Conservation (phyloP, 2,797 vertebrate species). For the Coluber constrictor region DNA sequence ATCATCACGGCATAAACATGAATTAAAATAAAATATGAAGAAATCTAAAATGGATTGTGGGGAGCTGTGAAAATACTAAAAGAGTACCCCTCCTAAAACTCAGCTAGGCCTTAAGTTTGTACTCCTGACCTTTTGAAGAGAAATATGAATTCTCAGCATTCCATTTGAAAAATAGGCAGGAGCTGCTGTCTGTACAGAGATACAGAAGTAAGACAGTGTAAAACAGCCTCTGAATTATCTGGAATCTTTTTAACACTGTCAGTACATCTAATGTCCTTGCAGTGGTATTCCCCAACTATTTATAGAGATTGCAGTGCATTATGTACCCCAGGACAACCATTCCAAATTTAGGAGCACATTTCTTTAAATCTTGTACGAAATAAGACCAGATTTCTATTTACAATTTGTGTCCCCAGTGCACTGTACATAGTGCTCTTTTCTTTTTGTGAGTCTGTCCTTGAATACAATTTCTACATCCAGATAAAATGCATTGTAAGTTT, state of each 20-base stretch:
- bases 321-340: conserved; percentile 37
- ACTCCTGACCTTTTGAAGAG: not conserved
- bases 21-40: not conserved
- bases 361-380: conserved; percentile 27
- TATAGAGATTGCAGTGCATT: conserved; percentile 57
- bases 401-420: conserved; percentile 41
- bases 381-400: conserved; percentile 43
- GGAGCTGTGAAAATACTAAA: not conserved
- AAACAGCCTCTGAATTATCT: conserved; percentile 56
- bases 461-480: not conserved
- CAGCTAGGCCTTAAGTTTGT: not conserved
- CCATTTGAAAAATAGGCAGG: conserved; percentile 23
- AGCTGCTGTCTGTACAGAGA: not conserved
- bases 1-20: not conserved
- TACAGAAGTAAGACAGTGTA: conserved; percentile 43
- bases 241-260: conserved; percentile 51
- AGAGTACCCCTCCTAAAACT: conserved; percentile 18
- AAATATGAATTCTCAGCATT: conserved; percentile 23
- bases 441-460: conserved; percentile 39
- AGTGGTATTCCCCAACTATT: conserved; percentile 68
- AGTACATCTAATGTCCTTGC: conserved; percentile 61
- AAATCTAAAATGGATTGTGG: conserved; percentile 22
- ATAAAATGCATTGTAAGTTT: conserved; percentile 12
- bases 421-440: conserved; percentile 46
- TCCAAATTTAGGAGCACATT: conserved; percentile 36